A percentile compares a stretch with the other conserved stretches of the same genome.
phyloP scores from a whole-genome alignment of 2,888 invertebrate genomes.

The Criorhina ranunculi region DNA sequence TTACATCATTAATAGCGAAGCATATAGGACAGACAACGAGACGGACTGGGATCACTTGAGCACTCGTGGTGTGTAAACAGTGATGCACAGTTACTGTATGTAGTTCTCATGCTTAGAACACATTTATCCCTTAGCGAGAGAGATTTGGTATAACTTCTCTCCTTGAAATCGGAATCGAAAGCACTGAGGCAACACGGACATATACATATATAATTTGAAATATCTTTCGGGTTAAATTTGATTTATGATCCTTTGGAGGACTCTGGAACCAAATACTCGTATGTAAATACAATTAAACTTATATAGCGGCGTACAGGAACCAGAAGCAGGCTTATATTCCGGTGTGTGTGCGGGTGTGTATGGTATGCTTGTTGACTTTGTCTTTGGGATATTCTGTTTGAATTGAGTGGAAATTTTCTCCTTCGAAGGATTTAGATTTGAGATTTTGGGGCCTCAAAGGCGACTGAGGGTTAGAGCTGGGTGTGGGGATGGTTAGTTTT shows the following conservation, averaged over 20 bases:
- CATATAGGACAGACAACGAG: conserved; percentile 18
- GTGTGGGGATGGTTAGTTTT: conserved; percentile 9
- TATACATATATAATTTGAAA: conserved; percentile 69
- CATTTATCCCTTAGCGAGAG: conserved; percentile 55
- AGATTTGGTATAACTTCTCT: conserved; percentile 50
- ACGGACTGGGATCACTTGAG: conserved; percentile 50
- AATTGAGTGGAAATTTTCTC: conserved; percentile 63
- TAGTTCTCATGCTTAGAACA: conserved; percentile 23
- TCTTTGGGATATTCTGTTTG: conserved; percentile 65
- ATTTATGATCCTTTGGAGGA: conserved; percentile 69
- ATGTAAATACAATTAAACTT: conserved; percentile 74
- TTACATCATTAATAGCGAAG: conserved; percentile 72
- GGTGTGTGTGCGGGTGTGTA: neutral
- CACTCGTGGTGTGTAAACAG: conserved; percentile 47
- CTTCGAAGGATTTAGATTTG: conserved; percentile 64
- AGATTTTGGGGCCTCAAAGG: conserved; percentile 44
- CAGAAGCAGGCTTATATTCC: neutral
- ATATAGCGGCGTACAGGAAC: neutral
- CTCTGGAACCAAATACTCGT: conserved; percentile 47
- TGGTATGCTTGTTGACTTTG: conserved; percentile 19
- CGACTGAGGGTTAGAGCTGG: conserved; percentile 9
- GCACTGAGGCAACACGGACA: conserved; percentile 26
- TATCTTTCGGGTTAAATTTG: conserved; percentile 73
- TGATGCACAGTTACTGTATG: conserved; percentile 42
- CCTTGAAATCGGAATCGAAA: neutral